Evolutionary conservation across 1,140 invertebrate genomes (phyloP).

Genomic region (Ladona fulva): DNA sequence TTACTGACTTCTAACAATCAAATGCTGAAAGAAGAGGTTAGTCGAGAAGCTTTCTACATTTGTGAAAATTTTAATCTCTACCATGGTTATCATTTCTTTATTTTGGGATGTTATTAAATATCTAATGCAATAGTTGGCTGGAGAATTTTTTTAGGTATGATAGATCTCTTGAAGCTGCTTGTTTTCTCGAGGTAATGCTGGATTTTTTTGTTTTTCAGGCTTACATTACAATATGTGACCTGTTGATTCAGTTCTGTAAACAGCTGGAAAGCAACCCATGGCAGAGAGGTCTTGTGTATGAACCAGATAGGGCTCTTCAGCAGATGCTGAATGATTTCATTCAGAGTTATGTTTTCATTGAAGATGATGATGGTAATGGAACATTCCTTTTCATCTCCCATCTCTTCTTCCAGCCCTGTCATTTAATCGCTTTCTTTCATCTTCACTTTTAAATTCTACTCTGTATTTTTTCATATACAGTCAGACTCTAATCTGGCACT

Average conservation of each 20-base stretch:
- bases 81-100: too few species aligned
- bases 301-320: constrained; percentile 70
- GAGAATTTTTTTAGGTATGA: too few species aligned
- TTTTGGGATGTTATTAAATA: too few species aligned
- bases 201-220: constrained; percentile 50
- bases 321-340: constrained; percentile 83
- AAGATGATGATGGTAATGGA: constrained; percentile 63
- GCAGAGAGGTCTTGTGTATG: constrained; percentile 65
- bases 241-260: constrained; percentile 89
- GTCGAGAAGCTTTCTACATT: constrained; percentile 13
- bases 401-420: not conserved
- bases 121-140: too few species aligned
- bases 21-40: constrained; percentile 46
- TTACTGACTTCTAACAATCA: constrained; percentile 44
- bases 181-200: not conserved
- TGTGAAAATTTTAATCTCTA: not conserved
- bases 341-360: constrained; percentile 86
- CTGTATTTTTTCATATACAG: not conserved
- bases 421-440: not conserved
- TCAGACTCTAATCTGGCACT: not conserved
- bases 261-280: constrained; percentile 54
- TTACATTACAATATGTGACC: constrained; percentile 89
- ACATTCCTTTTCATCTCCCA: too few species aligned
- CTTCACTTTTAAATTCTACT: not conserved
- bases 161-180: too few species aligned